A percentile compares a stretch with the other conserved stretches of the same genome.
Evolutionary conservation across 2,113 vertebrate genomes (phyloP).

Genomic region (Nerophis ophidion): DNA sequence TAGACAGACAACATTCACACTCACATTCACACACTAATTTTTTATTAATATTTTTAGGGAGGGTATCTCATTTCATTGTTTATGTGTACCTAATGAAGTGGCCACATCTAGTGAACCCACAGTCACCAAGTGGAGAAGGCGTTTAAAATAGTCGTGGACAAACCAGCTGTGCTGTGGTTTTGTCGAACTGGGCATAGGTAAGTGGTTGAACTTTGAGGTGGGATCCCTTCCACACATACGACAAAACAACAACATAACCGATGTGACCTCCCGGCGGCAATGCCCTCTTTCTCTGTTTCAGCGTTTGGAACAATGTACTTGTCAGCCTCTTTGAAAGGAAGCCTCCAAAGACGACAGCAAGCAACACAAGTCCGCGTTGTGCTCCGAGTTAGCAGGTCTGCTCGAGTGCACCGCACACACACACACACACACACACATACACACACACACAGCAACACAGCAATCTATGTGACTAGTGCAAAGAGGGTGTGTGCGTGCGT

Average conservation of each 20-base stretch:
- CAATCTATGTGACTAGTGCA: slow-evolving; percentile 1
- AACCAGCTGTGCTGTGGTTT: neutral
- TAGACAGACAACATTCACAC: too few relatives aligned
- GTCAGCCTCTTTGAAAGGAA: neutral
- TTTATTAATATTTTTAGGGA: too few relatives aligned
- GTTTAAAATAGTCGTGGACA: neutral
- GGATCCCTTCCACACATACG: neutral
- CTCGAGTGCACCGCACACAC: neutral
- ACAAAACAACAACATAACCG: neutral
- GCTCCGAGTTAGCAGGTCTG: neutral
- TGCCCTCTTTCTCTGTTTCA: neutral
- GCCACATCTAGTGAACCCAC: neutral
- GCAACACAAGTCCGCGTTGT: too few relatives aligned
- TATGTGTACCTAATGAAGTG: neutral
- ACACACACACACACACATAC: too few relatives aligned
- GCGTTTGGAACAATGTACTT: too few relatives aligned
- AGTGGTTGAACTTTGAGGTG: neutral
- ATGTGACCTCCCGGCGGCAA: neutral
- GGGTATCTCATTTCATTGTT: too few relatives aligned
- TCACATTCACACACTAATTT: too few relatives aligned
- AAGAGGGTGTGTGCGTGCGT: neutral
- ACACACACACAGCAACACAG: neutral
- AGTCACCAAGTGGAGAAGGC: too few relatives aligned
- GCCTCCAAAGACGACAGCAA: neutral
- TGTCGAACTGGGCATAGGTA: neutral